Percentiles rank a stretch among this genome's conserved stretches.
Evolutionary conservation across 2,797 vertebrate genomes (phyloP).

Genomic region (Myotis myotis): DNA sequence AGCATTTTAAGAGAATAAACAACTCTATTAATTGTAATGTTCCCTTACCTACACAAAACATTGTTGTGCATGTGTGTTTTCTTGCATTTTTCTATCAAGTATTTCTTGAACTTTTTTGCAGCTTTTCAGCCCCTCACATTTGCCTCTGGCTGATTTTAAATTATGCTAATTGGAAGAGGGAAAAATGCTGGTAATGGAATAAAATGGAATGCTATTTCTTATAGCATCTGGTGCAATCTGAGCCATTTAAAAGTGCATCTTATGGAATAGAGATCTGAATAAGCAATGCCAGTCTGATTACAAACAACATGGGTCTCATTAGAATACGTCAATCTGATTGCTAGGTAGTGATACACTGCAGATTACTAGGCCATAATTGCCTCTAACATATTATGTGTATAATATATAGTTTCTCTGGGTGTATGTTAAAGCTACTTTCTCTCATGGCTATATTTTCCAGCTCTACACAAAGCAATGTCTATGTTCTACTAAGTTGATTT

Average conservation of each 20-base stretch:
- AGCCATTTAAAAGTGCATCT: conserved; percentile 74
- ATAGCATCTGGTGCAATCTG: conserved; percentile 73
- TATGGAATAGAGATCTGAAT: conserved; percentile 70
- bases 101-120: conserved; percentile 71
- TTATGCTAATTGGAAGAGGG: conserved; percentile 77
- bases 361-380: conserved; percentile 75
- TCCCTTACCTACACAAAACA: conserved; percentile 3
- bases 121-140: conserved; percentile 72
- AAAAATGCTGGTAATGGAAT: conserved; percentile 76
- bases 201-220: conserved; percentile 70
- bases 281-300: conserved; percentile 78
- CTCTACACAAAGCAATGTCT: conserved; percentile 70
- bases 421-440: conserved; percentile 57
- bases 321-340: conserved; percentile 76
- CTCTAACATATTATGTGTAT: conserved; percentile 57
- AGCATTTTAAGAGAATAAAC: conserved; percentile 47
- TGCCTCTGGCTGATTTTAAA: conserved; percentile 77
- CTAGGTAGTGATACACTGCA: conserved; percentile 76
- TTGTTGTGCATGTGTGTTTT: neutral
- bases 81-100: conserved; percentile 58
- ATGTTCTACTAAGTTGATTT: conserved; percentile 78
- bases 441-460: conserved; percentile 69
- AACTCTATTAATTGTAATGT: conserved; percentile 40
- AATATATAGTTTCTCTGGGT: conserved; percentile 68
- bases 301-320: conserved; percentile 78